These are phyloP conservation scores for Syngnathus typhle DNA, from an alignment of 2,113 vertebrate genomes.

Conservation along the genomic window DNA sequence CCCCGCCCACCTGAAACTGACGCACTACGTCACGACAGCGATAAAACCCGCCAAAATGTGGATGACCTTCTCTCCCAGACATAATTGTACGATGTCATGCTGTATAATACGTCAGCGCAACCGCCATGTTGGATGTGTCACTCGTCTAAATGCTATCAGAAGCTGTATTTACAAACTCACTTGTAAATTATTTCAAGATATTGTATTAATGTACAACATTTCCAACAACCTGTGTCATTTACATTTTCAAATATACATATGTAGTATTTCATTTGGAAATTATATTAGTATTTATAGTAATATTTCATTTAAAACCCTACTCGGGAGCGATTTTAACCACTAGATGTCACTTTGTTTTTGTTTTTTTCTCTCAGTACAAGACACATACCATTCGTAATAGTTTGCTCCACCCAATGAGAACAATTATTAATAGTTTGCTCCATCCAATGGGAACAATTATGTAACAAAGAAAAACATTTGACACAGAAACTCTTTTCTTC, in stretches of 20 bases:
- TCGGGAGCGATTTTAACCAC: neutral
- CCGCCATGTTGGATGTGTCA: neutral
- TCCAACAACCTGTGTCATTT: too few species aligned
- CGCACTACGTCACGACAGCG: neutral
- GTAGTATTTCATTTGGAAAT: too few species aligned
- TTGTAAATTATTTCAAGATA: neutral
- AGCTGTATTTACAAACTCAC: neutral
- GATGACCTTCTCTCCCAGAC: neutral
- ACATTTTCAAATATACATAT: too few species aligned
- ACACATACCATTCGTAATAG: too few species aligned
- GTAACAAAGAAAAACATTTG: too few species aligned
- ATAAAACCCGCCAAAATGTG: conserved; percentile 4
- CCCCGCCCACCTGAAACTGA: neutral
- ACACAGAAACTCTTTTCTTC: too few species aligned
- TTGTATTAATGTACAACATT: neutral
- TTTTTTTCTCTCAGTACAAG: neutral
- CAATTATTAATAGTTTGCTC: too few species aligned
- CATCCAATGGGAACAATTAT: too few species aligned
- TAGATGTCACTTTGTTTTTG: neutral
- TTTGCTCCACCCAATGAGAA: too few species aligned
- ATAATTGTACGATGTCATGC: neutral
- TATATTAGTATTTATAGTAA: too few species aligned
- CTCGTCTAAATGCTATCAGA: neutral
- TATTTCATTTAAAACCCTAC: too few species aligned
- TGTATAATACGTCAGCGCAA: neutral